Base-by-base conservation (phyloP, 2,888 invertebrate genomes). In the Hetaerina titia region DNA sequence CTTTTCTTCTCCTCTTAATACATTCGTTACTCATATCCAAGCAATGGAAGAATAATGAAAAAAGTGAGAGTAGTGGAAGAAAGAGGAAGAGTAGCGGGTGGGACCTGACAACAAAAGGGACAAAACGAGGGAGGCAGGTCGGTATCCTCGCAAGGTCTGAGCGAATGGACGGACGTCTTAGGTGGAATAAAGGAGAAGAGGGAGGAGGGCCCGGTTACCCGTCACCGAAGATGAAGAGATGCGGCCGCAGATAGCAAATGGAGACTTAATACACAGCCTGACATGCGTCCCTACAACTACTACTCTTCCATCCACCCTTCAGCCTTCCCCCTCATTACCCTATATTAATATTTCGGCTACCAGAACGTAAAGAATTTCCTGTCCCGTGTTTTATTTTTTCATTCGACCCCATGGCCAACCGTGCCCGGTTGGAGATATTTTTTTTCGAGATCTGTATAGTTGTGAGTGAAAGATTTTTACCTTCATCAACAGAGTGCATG, bases 231-330 rank as follows among this genome's bases (percentile, higher is more conserved):
- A 81, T 81, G 81, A 81, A 81, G 81, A 81, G 81, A 81, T 81
- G 81, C 25, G 81, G 22, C 81, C 81, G 31, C 31, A 25, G 81
- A 81, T 81, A 81, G 81, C 81, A 81, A 74, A 69, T 74, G 92
- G 56, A 74, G 92, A 92, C 64, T 45, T 92, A 92, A 92, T 69
- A 92, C 92, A 69, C 92, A 56, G 56, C 92, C 56, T 56, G 92
- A 92, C 92, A 92, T 69, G 92, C 92, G 92, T 92, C 69, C 45
- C 92, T 92, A 92, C 92, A 92, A 74, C 56, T 56, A 64, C 74
- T 74, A 69, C 56, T 58, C 58, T 58, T 22, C 89, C 58, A 13
- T 74, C 56, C 92, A 64, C 31, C 56, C 92, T 22, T 31, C 22
- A 22, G 31, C 15, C 81, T 11, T n/a, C 69, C 31, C 11, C 81